Evolutionary conservation across 2,888 invertebrate genomes (phyloP), one percentile per base, ranked within the genome.

Genomic region (Actias luna): DNA sequence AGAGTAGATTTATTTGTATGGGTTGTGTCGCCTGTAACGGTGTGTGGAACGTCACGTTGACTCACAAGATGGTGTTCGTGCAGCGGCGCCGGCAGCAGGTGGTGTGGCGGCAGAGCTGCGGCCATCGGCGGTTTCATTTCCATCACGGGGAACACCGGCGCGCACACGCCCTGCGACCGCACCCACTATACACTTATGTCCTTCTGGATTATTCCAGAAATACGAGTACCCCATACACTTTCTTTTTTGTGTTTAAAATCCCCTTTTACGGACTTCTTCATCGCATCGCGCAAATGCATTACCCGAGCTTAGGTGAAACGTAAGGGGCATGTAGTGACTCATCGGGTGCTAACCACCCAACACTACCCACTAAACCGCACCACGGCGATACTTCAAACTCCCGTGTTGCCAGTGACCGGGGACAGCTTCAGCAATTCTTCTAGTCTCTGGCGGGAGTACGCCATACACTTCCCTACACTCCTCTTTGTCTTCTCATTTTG

Each of bases 41-140:
- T 59, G 59, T 8, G 35, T 27, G 71, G 69, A 65, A 68, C 69
- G 77, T 16, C 16, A 64, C 67, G 83, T 60, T 62, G 71, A 88
- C 93, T 93, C 93, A 93, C 93, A 80, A 90, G 94, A 93, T 94
- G 94, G 93, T 94, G 94, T 80, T 94, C 94, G 94, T 93, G 94
- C 84, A 93, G 93, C 93, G 94, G 92, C 89, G 89, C 93, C 93
- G 90, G 93, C 93, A 93, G 90, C 90, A 92, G 86, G 79, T 93
- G 92, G 79, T 85, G 90, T 77, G 92, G 92, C 72, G 93, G 92
- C 84, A 92, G 85, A 71, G 92, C 92, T 82, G 88, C 90, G 82
- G 87, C 91, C 59, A 92, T 89, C 70, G 93, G 92, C 80, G 92
- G 89, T 88, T 91, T 89, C 84, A 91, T 70, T 81, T 91, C 90